These are phyloP conservation scores for Gouania willdenowi DNA, from an alignment of 2,797 vertebrate genomes.

Conservation along the genomic window DNA sequence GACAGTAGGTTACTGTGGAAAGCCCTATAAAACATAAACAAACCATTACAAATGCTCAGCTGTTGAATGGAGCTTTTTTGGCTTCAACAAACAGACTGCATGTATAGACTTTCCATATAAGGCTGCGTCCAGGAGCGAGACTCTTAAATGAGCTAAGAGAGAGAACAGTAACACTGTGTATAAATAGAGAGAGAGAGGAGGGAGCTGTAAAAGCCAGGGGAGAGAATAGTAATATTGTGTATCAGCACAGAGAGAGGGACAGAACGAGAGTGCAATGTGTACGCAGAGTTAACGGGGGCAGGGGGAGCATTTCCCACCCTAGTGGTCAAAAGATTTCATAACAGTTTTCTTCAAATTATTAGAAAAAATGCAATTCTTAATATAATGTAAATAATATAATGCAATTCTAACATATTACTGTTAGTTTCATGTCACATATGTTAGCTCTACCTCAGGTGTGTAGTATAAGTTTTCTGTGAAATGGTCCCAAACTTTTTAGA, in stretches of 20 bases:
- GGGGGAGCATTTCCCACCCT: no score
- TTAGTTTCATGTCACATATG: no score
- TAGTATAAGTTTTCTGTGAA: no score
- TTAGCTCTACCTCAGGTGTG: no score
- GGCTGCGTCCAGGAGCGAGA: slow-evolving; percentile 51
- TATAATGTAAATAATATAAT: no score
- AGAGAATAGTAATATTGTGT: slow-evolving; percentile 47
- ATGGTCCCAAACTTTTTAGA: no score
- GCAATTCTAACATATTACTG: no score
- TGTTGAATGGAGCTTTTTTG: slow-evolving; percentile 54
- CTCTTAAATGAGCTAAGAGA: slow-evolving; percentile 55
- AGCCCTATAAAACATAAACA: slow-evolving; percentile 67
- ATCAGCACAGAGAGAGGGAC: slow-evolving; percentile 27
- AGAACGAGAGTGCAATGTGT: no score
- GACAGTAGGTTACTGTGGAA: slow-evolving; percentile 64
- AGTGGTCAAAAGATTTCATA: no score
- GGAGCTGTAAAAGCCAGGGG: slow-evolving; percentile 15
- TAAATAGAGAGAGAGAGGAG: slow-evolving; percentile 39
- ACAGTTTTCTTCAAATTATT: no score
- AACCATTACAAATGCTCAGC: slow-evolving; percentile 70
- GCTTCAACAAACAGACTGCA: slow-evolving; percentile 52
- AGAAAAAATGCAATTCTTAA: no score
- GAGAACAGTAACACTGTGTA: slow-evolving; percentile 62
- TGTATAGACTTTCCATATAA: slow-evolving; percentile 71
- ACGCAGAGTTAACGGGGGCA: no score